Percentiles rank a stretch among this genome's conserved stretches.
Evolutionary conservation across 2,113 vertebrate species (phyloP).

Genomic region (Misgurnus anguillicaudatus): DNA sequence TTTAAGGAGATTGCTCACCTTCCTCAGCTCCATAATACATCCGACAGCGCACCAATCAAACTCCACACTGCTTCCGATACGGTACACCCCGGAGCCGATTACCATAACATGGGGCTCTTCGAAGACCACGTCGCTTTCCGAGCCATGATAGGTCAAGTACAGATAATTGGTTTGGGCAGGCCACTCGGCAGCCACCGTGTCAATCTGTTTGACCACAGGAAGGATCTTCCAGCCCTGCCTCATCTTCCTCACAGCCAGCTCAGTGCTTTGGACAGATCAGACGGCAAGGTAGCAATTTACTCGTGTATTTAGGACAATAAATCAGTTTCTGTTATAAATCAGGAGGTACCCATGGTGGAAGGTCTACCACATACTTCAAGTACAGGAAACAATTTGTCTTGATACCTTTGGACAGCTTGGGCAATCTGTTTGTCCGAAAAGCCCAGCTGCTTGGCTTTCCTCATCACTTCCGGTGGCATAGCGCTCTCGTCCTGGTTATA

Average conservation of each 20-base stretch:
- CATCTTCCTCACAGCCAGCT: slow-evolving; percentile 90
- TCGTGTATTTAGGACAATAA: no score
- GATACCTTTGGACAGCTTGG: slow-evolving; percentile 88
- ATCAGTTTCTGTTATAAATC: no score
- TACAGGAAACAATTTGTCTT: not conserved
- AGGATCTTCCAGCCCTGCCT: slow-evolving; percentile 88
- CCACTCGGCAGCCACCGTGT: slow-evolving; percentile 96
- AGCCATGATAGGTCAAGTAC: slow-evolving; percentile 92
- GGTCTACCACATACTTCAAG: no score
- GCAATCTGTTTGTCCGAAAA: slow-evolving; percentile 98
- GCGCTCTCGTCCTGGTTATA: slow-evolving; percentile 77
- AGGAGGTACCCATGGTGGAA: no score
- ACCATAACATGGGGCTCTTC: slow-evolving; percentile 88
- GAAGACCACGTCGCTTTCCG: slow-evolving; percentile 83
- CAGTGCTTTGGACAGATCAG: slow-evolving; percentile 77
- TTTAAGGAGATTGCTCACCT: slow-evolving; percentile 69
- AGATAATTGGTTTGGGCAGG: slow-evolving; percentile 94
- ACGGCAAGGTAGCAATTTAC: not conserved
- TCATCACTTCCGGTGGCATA: slow-evolving; percentile 79
- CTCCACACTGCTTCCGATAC: slow-evolving; percentile 96
- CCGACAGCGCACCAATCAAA: slow-evolving; percentile 97
- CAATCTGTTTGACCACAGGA: slow-evolving; percentile 94
- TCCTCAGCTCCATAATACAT: slow-evolving; percentile 93
- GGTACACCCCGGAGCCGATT: slow-evolving; percentile 94
- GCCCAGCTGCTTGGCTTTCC: slow-evolving; percentile 90